Conservation (phyloP, 2,888 invertebrate genomes). For the Amblyjoppa fuscipennis region DNA sequence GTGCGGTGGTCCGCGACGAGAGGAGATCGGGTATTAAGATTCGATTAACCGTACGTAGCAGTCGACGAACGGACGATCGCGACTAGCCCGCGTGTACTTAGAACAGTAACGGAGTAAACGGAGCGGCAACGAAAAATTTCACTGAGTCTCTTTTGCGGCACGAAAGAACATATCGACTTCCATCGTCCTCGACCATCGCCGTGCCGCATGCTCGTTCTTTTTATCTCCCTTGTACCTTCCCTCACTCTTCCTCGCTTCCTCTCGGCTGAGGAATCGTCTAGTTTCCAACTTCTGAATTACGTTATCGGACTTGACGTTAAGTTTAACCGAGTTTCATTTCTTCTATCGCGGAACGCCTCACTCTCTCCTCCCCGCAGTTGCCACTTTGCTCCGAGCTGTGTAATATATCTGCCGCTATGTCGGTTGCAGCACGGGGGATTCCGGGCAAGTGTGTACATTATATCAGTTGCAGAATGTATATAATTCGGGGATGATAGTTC, state of each 20-base stretch:
- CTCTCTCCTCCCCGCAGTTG: neutral
- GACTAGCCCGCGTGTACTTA: neutral
- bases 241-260: neutral
- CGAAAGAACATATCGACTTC: constrained; percentile 12
- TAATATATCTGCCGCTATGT: neutral
- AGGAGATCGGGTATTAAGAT: constrained; percentile 55
- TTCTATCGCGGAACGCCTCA: neutral
- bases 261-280: constrained; percentile 14
- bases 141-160: neutral
- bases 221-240: neutral
- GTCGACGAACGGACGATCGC: constrained; percentile 5
- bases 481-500: constrained; percentile 1
- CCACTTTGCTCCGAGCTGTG: neutral
- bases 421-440: neutral
- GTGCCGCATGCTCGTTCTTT: neutral
- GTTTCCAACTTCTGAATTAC: constrained; percentile 53
- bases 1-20: constrained; percentile 31
- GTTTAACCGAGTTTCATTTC: constrained; percentile 47
- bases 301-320: constrained; percentile 50
- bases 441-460: neutral
- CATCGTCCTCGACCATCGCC: neutral
- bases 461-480: neutral
- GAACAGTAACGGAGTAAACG: constrained; percentile 42
- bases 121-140: constrained; percentile 37
- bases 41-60: constrained; percentile 45